Evolutionary conservation across 2,797 vertebrate species (phyloP), one percentile per base, ranked within the genome.

Genomic region (Tapirus indicus): DNA sequence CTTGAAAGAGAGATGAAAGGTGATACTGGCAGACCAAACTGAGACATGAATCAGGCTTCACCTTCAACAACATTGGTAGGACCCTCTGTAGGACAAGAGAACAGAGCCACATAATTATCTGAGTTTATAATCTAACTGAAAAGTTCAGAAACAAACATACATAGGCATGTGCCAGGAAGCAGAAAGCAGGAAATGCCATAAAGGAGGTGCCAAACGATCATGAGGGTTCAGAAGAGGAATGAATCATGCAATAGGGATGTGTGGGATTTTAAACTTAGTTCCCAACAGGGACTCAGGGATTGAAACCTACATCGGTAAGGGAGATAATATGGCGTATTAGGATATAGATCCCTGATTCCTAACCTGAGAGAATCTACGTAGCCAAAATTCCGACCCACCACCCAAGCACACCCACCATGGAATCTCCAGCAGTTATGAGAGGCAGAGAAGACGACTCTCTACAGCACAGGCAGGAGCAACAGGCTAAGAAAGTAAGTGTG

Each of bases 1-100:
- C 56, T 97, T 96, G 77, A 97, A 82, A 94, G 79, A 94, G 35
- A 94, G 52, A 74, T 82, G 69, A 93, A 97, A 97, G 64, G 85
- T 97, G 60, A 97, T 66, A 94, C 1, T 68, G 32, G 94, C 74
- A 84, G 38, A 94, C 32, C 58, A 95, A 98, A 96, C 0, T 86
- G 58, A 96, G 95, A 93, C 54, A 96, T 66, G 47, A 94, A 79
- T 91, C 86, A 96, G 74, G 56, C 14, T 93, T 92, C 38, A 95
- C 56, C 80, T 90, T 97, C 80, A 95, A 38, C 80, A 97, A 95
- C 52, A 95, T 8, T 80, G 72, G 79, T 49, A 93, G 77, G 75
- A 90, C 52, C n/a, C 56, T 95, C 84, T 78, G n/a, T 2, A 88
- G 87, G 77, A 78, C 62, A 97, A 90, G 60, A 47, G 13, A 86